Conservation (phyloP, 2,113 vertebrate genomes). For the Menura novaehollandiae region DNA sequence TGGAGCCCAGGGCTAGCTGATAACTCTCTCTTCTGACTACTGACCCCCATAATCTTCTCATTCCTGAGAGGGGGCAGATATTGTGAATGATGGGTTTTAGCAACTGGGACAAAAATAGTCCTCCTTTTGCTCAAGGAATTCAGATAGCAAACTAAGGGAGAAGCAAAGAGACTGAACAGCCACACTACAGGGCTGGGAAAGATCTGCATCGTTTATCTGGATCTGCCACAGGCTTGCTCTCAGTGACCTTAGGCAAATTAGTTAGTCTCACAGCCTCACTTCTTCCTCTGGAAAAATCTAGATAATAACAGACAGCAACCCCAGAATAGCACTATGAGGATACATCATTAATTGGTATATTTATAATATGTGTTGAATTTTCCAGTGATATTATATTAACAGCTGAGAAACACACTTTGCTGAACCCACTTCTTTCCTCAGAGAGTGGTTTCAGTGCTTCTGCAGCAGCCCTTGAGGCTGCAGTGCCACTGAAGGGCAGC, state of each 20-base stretch:
- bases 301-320: background rate
- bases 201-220: background rate
- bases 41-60: constrained; percentile 30
- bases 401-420: background rate
- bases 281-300: background rate
- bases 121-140: background rate
- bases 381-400: background rate
- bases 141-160: constrained; percentile 3
- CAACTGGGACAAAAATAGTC: constrained; percentile 22
- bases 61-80: constrained; percentile 40
- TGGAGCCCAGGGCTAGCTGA: constrained; percentile 40
- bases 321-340: background rate
- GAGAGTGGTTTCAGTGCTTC: constrained; percentile 15
- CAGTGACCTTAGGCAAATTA: background rate
- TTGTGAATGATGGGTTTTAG: background rate
- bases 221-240: background rate
- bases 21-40: constrained; percentile 17
- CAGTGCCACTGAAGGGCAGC: constrained; percentile 39
- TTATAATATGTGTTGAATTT: background rate
- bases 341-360: background rate
- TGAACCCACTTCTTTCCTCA: background rate
- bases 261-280: background rate
- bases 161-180: background rate
- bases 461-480: constrained; percentile 35
- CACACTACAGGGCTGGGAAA: background rate